These are phyloP conservation scores for Dynastes tityus DNA, from an alignment of 2,888 invertebrate species.

Conservation along the genomic window DNA sequence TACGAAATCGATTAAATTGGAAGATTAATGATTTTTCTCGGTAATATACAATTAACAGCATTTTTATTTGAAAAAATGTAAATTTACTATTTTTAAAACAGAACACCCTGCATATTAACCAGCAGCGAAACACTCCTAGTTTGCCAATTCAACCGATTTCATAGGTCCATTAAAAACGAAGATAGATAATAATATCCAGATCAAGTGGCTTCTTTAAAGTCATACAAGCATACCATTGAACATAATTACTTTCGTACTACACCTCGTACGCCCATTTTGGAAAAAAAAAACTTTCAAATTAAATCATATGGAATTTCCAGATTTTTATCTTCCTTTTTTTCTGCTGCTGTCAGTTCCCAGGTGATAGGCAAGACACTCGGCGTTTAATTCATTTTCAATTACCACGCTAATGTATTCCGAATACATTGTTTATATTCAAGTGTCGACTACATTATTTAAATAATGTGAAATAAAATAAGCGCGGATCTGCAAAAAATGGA, in stretches of 20 bases:
- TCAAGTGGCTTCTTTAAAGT: background rate
- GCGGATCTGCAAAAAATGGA: background rate
- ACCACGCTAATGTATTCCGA: conserved; percentile 37
- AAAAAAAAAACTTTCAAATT: conserved; percentile 46
- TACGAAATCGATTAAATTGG: too few species aligned
- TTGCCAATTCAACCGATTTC: too few species aligned
- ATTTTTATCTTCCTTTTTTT: conserved; percentile 48
- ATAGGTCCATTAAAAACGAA: too few species aligned
- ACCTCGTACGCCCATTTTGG: conserved; percentile 13
- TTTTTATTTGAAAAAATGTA: too few species aligned
- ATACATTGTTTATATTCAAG: conserved; percentile 25
- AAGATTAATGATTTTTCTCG: too few species aligned
- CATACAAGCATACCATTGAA: too few species aligned
- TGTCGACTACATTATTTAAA: conserved; percentile 27
- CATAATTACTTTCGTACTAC: background rate
- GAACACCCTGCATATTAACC: too few species aligned
- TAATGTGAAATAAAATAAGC: conserved; percentile 25
- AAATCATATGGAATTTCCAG: conserved; percentile 50
- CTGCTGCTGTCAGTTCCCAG: conserved; percentile 18
- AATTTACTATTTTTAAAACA: too few species aligned
- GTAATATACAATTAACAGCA: too few species aligned
- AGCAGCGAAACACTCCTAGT: too few species aligned
- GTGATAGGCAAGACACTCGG: conserved; percentile 1
- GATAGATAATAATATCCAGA: background rate
- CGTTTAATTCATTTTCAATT: conserved; percentile 36